Evolutionary conservation across 2,797 vertebrate genomes (phyloP).

Genomic region (Diplodus sargus): DNA sequence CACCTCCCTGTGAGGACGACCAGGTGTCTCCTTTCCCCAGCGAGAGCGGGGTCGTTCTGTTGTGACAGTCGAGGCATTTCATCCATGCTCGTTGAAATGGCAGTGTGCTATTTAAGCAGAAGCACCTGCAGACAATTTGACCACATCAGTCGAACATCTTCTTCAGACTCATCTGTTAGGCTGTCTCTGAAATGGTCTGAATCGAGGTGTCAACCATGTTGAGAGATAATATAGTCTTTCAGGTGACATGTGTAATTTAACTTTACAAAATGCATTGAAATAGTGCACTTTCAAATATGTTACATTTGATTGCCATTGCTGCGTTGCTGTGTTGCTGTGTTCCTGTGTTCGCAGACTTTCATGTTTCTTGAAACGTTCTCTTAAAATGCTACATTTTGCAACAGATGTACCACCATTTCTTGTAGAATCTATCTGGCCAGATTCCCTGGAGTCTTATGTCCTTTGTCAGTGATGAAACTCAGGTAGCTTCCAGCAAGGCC

Average conservation of each 20-base stretch:
- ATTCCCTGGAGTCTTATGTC: background rate
- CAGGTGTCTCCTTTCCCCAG: conserved; percentile 71
- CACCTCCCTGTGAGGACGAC: conserved; percentile 24
- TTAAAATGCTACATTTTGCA: conserved; percentile 8
- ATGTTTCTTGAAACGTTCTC: background rate
- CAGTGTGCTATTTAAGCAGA: conserved; percentile 63
- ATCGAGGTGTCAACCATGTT: conserved; percentile 11
- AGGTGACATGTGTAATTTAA: background rate
- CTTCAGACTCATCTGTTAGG: conserved; percentile 20
- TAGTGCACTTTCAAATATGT: conserved; percentile 6
- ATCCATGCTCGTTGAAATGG: conserved; percentile 44
- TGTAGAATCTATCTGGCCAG: conserved; percentile 5
- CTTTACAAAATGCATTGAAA: background rate
- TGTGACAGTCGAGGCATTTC: conserved; percentile 69
- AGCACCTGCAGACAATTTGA: conserved; percentile 76
- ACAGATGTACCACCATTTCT: conserved; percentile 3
- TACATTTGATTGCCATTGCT: background rate
- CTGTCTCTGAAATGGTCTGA: conserved; percentile 31
- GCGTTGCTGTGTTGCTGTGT: background rate
- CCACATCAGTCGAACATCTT: conserved; percentile 32
- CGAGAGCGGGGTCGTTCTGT: conserved; percentile 61
- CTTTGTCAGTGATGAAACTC: background rate
- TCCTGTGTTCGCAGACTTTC: background rate
- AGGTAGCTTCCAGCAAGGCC: conserved; percentile 14
- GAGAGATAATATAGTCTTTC: background rate